Conservation (phyloP, 2,888 invertebrate species). For the Coenonympha arcania region DNA sequence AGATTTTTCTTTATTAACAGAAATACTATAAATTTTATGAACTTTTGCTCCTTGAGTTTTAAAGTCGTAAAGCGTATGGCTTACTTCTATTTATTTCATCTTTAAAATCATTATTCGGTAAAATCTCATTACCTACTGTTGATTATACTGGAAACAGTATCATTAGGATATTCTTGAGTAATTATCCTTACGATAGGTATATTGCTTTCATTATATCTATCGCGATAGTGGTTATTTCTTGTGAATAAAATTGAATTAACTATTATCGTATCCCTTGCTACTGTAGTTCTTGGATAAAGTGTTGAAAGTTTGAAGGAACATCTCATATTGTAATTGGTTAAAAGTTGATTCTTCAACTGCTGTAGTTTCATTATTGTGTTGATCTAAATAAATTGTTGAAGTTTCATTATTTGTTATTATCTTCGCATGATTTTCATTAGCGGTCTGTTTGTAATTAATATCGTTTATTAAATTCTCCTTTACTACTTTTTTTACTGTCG, state of each 20-base stretch:
- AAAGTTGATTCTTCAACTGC: no score
- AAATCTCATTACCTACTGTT: conserved; percentile 35
- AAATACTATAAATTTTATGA: background rate
- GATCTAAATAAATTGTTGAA: no score
- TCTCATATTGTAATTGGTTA: no score
- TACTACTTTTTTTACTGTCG: no score
- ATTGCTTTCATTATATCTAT: conserved; percentile 29
- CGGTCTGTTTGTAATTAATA: no score
- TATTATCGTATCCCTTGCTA: background rate
- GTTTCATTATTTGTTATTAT: no score
- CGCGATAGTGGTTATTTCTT: background rate
- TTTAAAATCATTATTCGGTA: conserved; percentile 35
- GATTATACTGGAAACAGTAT: conserved; percentile 32
- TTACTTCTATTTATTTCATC: conserved; percentile 1
- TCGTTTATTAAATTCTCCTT: no score
- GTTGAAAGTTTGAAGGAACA: background rate
- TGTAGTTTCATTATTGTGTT: no score
- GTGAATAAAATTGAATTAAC: background rate
- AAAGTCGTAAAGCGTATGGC: background rate
- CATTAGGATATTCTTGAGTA: conserved; percentile 37
- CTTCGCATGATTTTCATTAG: no score
- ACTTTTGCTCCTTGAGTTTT: background rate
- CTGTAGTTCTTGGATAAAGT: background rate
- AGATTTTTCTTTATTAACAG: background rate
- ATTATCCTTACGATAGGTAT: conserved; percentile 34